Conservation (phyloP, 2,797 vertebrate genomes). For the Muscicapa comitata region DNA sequence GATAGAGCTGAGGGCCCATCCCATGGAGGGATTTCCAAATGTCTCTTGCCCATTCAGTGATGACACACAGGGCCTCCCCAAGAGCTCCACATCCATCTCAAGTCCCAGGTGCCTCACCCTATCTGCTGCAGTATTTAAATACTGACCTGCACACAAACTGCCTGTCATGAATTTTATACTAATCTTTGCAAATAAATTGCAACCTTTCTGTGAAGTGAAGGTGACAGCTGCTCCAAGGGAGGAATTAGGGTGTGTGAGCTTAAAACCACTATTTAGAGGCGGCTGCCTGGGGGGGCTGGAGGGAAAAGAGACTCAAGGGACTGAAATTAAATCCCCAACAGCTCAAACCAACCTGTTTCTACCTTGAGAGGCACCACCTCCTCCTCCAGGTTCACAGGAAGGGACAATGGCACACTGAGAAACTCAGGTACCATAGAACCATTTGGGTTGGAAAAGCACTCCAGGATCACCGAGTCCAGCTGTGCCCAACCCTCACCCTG, state of each 20-base stretch:
- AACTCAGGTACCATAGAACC: too few species aligned
- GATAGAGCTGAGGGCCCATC: too few species aligned
- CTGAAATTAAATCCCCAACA: not conserved
- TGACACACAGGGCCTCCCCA: not conserved
- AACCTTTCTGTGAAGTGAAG: not conserved
- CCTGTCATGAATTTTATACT: not conserved
- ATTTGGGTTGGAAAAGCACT: not conserved
- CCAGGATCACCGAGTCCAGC: rapidly evolving
- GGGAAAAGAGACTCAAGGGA: not conserved
- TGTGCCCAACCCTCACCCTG: rapidly evolving
- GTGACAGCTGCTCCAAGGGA: not conserved
- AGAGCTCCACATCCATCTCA: rapidly evolving
- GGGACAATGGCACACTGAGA: too few species aligned
- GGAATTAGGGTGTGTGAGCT: not conserved
- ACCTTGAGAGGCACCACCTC: not conserved
- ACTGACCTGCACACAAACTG: not conserved
- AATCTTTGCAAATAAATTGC: not conserved
- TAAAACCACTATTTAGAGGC: not conserved
- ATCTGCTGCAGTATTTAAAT: not conserved
- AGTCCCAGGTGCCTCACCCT: not conserved
- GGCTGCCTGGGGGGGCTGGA: not conserved
- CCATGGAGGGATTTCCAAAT: rapidly evolving
- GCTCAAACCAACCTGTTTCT: not conserved
- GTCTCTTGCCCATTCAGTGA: not conserved
- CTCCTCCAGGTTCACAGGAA: too few species aligned